Base-by-base conservation (phyloP, 2,797 vertebrate genomes). In the Epinephelus awoara region DNA sequence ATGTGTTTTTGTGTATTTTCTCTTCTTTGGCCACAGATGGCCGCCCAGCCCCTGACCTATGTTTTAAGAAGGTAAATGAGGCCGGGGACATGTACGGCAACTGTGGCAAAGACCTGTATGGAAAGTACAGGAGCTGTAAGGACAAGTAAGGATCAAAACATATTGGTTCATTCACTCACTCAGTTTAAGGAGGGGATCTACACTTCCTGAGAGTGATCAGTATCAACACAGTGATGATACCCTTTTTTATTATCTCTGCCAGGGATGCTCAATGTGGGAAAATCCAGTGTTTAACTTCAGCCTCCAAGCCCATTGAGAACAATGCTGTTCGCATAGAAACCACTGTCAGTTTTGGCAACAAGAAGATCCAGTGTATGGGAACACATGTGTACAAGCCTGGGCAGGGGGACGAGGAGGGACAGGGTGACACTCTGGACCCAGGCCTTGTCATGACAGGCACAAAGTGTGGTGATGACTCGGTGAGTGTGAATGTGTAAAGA, bases 201-300 rank as follows among this genome's bases (percentile, higher is more conserved):
- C 25, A n/a, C 65, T 64, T 27, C 1, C 42, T 34, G 2, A n/a
- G 21, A 27, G 19, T 58, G 2, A 46, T 56, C 8, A 54, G 12
- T 13, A 23, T 40, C 52, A 42, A 7, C 29, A 47, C 38, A 25
- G 0, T 44, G 34, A 49, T 67, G 6, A 67, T 10, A 40, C 0
- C 2, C 1, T 9, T 62, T 68, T 69, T 64, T 21, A 5, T 69
- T 25, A 4, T 69, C 62, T 70, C 14, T 69, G 2, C 3, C 83
- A 99, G 98, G 70, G 96, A 99, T 84, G 96, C 97, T 44, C 97
- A 96, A 89, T 99, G 98, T 74, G 98, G 98, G 62, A 99, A 99
- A 93, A 99, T 99, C 92, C 98, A 99, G 93, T 99, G 98, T 86
- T 94, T 95, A 82, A 96, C 96, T 34, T 90, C 95, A 3, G 96